phyloP scores from a whole-genome alignment of 2,797 vertebrate species.

The Scolopax bukidnonensis region DNA sequence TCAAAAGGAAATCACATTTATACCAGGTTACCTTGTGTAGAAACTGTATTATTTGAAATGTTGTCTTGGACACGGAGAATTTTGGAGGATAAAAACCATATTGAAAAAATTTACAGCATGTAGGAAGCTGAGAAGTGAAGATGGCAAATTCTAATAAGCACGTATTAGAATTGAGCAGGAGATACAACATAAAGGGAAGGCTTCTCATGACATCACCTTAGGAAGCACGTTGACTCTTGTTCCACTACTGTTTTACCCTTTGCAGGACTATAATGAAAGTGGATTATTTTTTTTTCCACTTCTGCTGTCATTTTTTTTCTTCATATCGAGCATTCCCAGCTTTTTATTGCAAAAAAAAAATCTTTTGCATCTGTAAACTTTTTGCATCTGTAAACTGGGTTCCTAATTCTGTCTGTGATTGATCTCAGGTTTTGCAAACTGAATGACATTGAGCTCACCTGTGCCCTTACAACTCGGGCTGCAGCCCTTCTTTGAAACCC shows the following conservation, averaged over 20 bases:
- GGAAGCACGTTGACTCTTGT: accelerated
- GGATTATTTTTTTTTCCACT: neutral
- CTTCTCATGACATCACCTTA: neutral
- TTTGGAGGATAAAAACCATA: neutral
- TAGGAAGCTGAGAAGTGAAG: neutral
- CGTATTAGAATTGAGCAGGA: accelerated
- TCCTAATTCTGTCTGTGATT: neutral
- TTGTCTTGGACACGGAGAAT: neutral
- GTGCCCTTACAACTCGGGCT: neutral
- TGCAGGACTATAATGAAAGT: neutral
- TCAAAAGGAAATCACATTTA: neutral
- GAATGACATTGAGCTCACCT: neutral
- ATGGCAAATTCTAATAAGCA: neutral
- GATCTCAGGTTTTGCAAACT: neutral
- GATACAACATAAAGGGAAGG: neutral
- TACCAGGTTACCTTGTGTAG: neutral
- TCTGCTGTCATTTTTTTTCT: neutral
- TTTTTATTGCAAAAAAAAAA: neutral
- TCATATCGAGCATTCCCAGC: neutral
- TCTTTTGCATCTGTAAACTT: no score
- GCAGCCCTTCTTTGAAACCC: neutral
- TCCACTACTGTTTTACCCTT: neutral
- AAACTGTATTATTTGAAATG: neutral
- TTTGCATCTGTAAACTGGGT: neutral
- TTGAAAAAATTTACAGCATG: neutral